These are phyloP conservation scores for Folsomia candida DNA, from an alignment of 2,888 invertebrate species.

Conservation along the genomic window DNA sequence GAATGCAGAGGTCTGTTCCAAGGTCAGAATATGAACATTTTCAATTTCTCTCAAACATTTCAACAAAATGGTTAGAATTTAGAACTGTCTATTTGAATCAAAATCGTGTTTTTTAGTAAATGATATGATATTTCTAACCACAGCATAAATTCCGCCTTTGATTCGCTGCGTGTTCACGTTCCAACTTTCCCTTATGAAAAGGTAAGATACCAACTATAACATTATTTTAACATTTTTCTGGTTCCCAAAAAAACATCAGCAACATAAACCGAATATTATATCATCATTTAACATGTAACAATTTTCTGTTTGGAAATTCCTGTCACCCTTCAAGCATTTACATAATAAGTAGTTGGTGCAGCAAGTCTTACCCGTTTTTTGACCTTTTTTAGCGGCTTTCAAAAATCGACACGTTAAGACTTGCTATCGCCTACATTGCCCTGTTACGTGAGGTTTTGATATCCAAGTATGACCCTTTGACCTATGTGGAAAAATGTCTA, in stretches of 20 bases:
- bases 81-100: background rate
- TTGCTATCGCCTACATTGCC: slow-evolving; percentile 97
- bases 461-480: slow-evolving; percentile 85
- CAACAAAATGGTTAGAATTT: background rate
- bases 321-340: no score
- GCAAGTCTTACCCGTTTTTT: no score
- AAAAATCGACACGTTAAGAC: slow-evolving; percentile 94
- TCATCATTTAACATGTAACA: no score
- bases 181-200: slow-evolving; percentile 99
- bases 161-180: slow-evolving; percentile 94
- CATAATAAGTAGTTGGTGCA: no score
- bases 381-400: no score
- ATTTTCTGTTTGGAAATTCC: no score
- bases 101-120: background rate
- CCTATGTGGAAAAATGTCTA: slow-evolving; percentile 88
- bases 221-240: no score
- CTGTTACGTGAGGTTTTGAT: slow-evolving; percentile 83
- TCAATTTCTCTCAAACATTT: background rate
- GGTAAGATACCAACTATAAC: no score
- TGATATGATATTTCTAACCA: background rate
- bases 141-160: slow-evolving; percentile 99
- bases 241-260: no score
- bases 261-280: no score
- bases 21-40: slow-evolving; percentile 46
- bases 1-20: slow-evolving; percentile 77